These are phyloP conservation scores for Clangula hyemalis DNA, from an alignment of 2,797 vertebrate species.

Conservation along the genomic window DNA sequence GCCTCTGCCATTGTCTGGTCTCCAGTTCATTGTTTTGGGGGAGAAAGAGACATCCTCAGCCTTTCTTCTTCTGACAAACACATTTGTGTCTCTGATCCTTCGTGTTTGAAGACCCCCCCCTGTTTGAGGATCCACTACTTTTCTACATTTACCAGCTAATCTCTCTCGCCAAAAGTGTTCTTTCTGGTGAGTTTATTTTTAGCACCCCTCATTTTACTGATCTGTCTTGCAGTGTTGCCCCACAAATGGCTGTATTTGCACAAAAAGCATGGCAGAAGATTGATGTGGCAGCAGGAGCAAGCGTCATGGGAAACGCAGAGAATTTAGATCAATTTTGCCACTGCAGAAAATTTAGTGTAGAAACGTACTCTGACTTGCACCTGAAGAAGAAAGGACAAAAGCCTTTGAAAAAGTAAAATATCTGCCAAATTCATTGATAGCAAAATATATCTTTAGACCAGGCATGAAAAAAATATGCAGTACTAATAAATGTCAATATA, in stretches of 20 bases:
- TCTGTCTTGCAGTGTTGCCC: conserved; percentile 40
- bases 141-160: conserved; percentile 1
- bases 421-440: not conserved
- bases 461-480: not conserved
- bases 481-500: not conserved
- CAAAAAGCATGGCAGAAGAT: conserved; percentile 27
- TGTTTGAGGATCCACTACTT: not conserved
- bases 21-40: not conserved
- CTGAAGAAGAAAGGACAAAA: conserved; percentile 16
- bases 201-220: not conserved
- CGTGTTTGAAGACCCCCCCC: not conserved
- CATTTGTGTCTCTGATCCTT: not conserved
- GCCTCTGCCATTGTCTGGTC: not conserved
- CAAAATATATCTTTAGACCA: not conserved
- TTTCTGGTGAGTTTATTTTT: conserved; percentile 42
- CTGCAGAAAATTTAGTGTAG: conserved; percentile 8
- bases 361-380: conserved; percentile 15
- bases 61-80: not conserved
- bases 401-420: not conserved
- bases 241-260: conserved; percentile 43
- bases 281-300: conserved; percentile 47
- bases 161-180: not conserved
- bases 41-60: not conserved
- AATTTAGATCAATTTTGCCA: conserved; percentile 18
- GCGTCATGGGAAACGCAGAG: not conserved